Percentiles rank a stretch among this genome's conserved stretches.
Conservation (phyloP, 2,113 vertebrate genomes). For the Epinephelus lanceolatus region DNA sequence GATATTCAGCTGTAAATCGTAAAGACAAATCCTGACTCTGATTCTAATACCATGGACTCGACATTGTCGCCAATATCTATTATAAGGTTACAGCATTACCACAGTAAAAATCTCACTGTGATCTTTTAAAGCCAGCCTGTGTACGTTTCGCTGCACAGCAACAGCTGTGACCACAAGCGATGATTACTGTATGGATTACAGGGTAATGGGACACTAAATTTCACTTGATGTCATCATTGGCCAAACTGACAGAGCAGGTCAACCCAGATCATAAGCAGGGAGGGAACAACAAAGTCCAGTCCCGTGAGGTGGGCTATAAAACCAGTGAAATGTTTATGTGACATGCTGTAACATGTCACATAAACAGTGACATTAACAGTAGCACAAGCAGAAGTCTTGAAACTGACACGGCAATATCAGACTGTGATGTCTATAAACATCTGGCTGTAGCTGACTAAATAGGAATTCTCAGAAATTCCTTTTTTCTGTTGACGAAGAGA, state of each 20-base stretch:
- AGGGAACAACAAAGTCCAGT: not conserved
- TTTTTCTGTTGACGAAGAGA: no score
- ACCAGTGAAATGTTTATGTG: not conserved
- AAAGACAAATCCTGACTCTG: not conserved
- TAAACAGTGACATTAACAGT: no score
- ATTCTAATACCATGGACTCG: not conserved
- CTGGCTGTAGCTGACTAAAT: not conserved
- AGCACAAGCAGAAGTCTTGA: not conserved
- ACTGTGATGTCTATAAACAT: not conserved
- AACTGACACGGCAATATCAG: not conserved
- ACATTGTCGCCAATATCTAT: not conserved
- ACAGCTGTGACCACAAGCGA: slow-evolving; percentile 38
- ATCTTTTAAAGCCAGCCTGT: not conserved
- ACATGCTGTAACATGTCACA: not conserved
- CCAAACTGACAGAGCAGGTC: not conserved
- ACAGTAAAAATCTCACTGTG: slow-evolving; percentile 1
- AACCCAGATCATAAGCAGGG: not conserved
- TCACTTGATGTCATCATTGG: slow-evolving; percentile 5
- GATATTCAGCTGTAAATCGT: not conserved
- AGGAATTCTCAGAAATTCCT: not conserved
- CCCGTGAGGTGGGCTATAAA: not conserved
- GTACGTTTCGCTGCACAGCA: not conserved
- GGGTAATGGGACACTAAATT: not conserved
- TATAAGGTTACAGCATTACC: not conserved
- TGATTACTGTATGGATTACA: slow-evolving; percentile 8